Evolutionary conservation across 2,113 vertebrate species (phyloP).

Genomic region (Podilymbus podiceps): DNA sequence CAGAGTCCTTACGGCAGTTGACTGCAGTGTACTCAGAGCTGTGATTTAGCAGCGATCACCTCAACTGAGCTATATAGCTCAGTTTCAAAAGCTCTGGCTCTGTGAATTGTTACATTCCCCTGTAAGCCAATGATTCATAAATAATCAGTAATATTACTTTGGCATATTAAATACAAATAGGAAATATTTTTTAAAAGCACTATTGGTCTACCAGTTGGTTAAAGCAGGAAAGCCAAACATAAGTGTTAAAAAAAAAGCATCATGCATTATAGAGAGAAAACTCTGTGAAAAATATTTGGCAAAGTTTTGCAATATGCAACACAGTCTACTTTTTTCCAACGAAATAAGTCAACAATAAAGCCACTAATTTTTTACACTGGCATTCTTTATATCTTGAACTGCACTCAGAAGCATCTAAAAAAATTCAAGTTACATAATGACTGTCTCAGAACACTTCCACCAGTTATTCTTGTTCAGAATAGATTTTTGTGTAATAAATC

Average conservation of each 20-base stretch:
- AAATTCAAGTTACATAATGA: background rate
- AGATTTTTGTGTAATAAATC: background rate
- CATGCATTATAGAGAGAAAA: background rate
- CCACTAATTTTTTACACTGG: background rate
- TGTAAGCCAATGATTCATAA: background rate
- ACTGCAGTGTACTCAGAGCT: background rate
- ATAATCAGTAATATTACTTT: background rate
- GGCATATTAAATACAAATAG: background rate
- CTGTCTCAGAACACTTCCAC: background rate
- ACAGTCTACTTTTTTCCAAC: background rate
- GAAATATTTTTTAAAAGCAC: background rate
- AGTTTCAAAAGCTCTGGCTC: background rate
- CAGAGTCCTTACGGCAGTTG: background rate
- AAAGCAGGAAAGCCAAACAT: background rate
- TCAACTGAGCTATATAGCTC: background rate
- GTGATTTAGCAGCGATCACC: background rate
- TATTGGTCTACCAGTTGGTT: background rate
- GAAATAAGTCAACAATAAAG: background rate
- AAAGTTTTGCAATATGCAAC: background rate
- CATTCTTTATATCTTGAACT: background rate
- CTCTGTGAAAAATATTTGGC: background rate
- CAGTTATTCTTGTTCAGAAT: background rate
- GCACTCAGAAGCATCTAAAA: background rate
- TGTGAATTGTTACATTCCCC: background rate
- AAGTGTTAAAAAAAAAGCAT: background rate